Evolutionary conservation across 2,888 invertebrate species (phyloP).

Genomic region (Caprella mutica): DNA sequence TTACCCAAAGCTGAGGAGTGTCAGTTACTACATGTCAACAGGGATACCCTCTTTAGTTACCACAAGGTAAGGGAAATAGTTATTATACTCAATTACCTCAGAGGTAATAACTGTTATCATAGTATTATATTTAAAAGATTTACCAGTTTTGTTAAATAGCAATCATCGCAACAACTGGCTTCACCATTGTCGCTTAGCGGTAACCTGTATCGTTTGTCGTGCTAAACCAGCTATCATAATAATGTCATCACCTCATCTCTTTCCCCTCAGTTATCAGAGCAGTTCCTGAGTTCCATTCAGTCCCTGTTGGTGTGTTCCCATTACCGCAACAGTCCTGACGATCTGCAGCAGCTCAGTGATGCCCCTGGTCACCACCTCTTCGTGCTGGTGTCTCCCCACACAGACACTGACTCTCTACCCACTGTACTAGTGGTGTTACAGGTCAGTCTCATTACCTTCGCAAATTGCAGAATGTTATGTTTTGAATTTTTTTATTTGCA

Average conservation of each 20-base stretch:
- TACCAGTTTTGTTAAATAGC: no score
- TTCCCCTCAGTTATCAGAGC: constrained; percentile 57
- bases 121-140: no score
- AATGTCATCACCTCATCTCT: no score
- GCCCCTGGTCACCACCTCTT: constrained; percentile 97
- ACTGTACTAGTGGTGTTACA: constrained; percentile 56
- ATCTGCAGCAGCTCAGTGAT: constrained; percentile 94
- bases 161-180: no score
- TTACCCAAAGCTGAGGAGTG: constrained; percentile 82
- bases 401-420: constrained; percentile 58
- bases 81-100: no score
- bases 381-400: constrained; percentile 78
- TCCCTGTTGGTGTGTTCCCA: constrained; percentile 93
- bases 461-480: no score
- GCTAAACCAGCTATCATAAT: no score
- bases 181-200: no score
- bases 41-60: constrained; percentile 93
- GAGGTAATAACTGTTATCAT: no score
- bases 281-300: constrained; percentile 82
- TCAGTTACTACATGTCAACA: constrained; percentile 72
- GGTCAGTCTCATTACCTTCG: no score
- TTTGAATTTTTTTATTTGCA: no score
- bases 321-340: constrained; percentile 98
- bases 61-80: constrained; percentile 75
- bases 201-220: no score